Percentiles rank a stretch among this genome's conserved stretches.
These are phyloP conservation scores for Rhodeus uyekii DNA, from an alignment of 2,797 vertebrate genomes.

Conservation along the genomic window DNA sequence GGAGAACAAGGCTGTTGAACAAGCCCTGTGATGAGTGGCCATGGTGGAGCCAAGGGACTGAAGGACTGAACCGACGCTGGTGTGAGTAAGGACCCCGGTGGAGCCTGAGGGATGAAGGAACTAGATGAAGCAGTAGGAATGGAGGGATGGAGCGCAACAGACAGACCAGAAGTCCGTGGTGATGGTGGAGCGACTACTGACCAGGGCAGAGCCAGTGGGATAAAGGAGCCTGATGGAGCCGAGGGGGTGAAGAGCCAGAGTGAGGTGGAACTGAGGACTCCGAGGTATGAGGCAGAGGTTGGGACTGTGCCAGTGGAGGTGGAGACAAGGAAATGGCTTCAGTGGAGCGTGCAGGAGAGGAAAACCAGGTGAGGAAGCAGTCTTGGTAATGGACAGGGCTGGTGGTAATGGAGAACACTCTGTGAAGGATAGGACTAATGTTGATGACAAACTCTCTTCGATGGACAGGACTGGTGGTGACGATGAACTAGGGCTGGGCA, in stretches of 20 bases:
- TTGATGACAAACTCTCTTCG: neutral
- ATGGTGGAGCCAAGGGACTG: neutral
- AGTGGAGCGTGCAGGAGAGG: neutral
- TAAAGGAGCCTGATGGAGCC: no score
- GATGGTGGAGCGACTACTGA: neutral
- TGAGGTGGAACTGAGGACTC: no score
- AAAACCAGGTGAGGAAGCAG: neutral
- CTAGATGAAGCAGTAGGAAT: neutral
- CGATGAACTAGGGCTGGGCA: neutral
- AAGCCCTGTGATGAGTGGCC: neutral
- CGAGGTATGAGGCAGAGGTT: no score
- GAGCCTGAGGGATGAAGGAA: neutral
- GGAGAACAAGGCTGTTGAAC: neutral
- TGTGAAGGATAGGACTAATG: neutral
- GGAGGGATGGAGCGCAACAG: neutral
- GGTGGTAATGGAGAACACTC: neutral
- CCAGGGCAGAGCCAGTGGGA: accelerated
- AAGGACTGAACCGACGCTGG: neutral
- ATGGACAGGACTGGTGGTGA: neutral
- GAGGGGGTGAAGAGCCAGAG: no score
- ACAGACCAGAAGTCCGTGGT: neutral
- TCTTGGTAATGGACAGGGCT: neutral
- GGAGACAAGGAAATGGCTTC: neutral
- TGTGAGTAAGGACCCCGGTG: neutral
- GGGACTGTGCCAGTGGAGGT: no score